Evolutionary conservation across 1,140 invertebrate species (phyloP).

Genomic region (Thaumatotibia leucotreta): DNA sequence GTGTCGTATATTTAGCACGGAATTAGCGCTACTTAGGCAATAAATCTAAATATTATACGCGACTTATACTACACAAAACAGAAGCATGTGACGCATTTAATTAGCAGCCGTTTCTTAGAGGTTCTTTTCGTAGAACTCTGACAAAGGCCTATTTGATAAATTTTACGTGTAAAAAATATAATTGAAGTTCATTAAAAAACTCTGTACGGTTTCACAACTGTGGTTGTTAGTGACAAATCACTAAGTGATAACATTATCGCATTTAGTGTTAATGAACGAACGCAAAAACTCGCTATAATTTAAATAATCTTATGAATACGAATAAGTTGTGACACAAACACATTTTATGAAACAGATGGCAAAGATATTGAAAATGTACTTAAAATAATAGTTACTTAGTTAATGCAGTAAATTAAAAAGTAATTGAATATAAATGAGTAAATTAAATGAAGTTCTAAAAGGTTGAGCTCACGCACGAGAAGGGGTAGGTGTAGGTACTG

Average conservation of each 20-base stretch:
- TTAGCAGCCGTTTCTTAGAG: background rate
- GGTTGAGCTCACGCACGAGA: background rate
- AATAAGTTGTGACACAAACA: too few relatives aligned
- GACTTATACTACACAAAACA: background rate
- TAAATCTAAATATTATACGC: background rate
- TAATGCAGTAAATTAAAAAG: background rate
- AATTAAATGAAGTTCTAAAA: background rate
- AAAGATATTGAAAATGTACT: too few relatives aligned
- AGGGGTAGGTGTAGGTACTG: background rate
- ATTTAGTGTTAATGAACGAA: background rate
- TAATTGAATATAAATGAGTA: background rate
- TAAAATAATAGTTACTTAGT: too few relatives aligned
- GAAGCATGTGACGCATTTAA: background rate
- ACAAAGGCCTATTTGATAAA: background rate
- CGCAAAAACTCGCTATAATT: too few relatives aligned
- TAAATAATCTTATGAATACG: too few relatives aligned
- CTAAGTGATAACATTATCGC: conserved; percentile 1
- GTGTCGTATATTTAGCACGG: background rate
- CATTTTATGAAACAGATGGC: too few relatives aligned
- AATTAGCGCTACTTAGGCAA: background rate
- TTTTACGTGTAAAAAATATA: background rate
- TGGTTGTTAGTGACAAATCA: background rate
- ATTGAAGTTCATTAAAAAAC: background rate
- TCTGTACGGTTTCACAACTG: background rate
- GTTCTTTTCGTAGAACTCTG: background rate